Conservation (phyloP, 2,888 invertebrate species). For the Epistrophe grossulariae region DNA sequence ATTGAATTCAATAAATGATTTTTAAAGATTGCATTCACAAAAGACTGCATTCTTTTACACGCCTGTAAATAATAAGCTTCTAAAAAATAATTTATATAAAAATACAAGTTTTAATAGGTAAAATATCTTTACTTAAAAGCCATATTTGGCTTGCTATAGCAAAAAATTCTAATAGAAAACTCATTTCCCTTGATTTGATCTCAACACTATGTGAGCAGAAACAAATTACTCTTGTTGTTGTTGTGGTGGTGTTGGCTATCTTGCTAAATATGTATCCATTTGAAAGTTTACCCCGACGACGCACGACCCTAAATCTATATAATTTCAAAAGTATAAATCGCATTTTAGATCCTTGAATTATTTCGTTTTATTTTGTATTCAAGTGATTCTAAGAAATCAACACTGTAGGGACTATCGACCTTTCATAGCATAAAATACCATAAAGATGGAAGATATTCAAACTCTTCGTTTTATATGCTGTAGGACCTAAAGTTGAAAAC, state of each 20-base stretch:
- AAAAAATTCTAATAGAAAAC: too few species aligned
- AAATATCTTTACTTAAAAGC: too few species aligned
- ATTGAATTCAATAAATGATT: too few species aligned
- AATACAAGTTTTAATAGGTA: too few species aligned
- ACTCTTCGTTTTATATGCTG: not conserved
- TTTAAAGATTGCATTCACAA: too few species aligned
- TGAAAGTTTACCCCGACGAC: conserved; percentile 40
- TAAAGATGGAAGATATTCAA: conserved; percentile 27
- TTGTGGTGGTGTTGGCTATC: not conserved
- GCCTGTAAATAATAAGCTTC: too few species aligned
- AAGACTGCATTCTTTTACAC: too few species aligned
- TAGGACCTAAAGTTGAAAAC: conserved; percentile 12
- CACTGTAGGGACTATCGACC: conserved; percentile 1
- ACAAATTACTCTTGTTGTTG: not conserved
- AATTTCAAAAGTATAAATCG: conserved; percentile 48
- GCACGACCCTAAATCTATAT: conserved; percentile 43
- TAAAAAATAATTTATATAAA: too few species aligned
- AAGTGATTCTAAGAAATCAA: not conserved
- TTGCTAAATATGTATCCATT: not conserved
- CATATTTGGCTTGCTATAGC: too few species aligned
- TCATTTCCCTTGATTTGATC: not conserved
- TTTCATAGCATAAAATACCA: not conserved
- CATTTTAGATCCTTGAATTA: conserved; percentile 47
- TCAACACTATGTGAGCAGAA: not conserved
- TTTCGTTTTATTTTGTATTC: not conserved